A percentile compares a stretch with the other conserved stretches of the same genome.
Conservation (phyloP, 2,113 vertebrate species). For the Dasyornis broadbenti region DNA sequence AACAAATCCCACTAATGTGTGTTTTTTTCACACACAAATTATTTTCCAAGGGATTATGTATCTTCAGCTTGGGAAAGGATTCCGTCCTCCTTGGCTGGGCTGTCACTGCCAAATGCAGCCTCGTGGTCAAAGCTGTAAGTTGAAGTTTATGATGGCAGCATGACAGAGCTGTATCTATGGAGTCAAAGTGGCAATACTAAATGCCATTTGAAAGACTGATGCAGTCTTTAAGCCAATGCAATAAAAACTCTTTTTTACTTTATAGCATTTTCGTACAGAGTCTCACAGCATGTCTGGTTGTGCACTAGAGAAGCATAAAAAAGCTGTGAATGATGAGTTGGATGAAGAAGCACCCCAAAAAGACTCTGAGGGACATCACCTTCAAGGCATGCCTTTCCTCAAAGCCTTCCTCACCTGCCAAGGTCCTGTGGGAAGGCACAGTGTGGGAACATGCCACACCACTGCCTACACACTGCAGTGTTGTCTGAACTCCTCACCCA, state of each 20-base stretch:
- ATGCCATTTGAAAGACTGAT: slow-evolving; percentile 51
- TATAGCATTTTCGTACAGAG: slow-evolving; percentile 9
- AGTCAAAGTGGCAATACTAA: slow-evolving; percentile 39
- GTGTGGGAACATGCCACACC: fast-evolving
- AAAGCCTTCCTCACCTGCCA: background rate
- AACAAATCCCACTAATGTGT: slow-evolving; percentile 51
- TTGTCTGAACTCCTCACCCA: background rate
- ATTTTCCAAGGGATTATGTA: slow-evolving; percentile 6
- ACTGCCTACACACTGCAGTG: fast-evolving
- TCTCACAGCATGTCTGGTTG: background rate
- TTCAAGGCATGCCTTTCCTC: background rate
- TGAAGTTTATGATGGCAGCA: slow-evolving; percentile 31
- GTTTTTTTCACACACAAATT: slow-evolving; percentile 25
- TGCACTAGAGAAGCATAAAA: background rate
- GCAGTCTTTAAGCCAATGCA: background rate
- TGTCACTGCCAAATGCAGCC: background rate
- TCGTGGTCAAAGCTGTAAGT: background rate
- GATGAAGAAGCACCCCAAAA: background rate
- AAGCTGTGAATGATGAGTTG: background rate
- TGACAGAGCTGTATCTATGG: slow-evolving; percentile 23
- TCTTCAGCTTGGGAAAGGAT: slow-evolving; percentile 19
- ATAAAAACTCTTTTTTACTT: slow-evolving; percentile 16
- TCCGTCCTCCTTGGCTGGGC: background rate
- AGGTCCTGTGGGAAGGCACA: background rate
- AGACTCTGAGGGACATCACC: background rate